Evolutionary conservation across 2,113 vertebrate genomes (phyloP).

Genomic region (Rhodinocichla rosea): DNA sequence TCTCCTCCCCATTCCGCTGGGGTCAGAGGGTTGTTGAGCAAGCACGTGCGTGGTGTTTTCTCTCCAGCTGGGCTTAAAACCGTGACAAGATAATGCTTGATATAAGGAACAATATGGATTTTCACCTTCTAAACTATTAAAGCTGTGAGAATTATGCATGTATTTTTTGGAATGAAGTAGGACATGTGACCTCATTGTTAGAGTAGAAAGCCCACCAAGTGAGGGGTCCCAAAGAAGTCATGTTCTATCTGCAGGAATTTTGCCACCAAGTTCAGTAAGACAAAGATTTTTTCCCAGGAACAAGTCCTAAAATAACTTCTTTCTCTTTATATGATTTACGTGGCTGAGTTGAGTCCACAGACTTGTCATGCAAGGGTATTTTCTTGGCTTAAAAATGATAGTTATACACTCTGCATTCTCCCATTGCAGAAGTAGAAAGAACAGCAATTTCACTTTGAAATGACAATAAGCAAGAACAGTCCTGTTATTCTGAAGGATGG

Average conservation of each 20-base stretch:
- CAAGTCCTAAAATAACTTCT: not conserved
- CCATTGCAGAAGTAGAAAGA: not conserved
- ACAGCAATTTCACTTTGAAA: not conserved
- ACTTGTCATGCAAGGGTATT: not conserved
- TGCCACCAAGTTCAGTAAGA: not conserved
- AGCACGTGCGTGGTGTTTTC: rapidly evolving
- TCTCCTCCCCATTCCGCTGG: not conserved
- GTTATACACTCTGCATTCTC: not conserved
- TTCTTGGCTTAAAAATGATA: not conserved
- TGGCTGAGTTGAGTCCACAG: not conserved
- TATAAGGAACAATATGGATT: not conserved
- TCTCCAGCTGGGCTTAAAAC: not conserved
- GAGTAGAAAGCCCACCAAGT: not conserved
- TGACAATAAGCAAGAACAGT: not conserved
- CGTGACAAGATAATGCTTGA: not conserved
- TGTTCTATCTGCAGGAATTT: not conserved
- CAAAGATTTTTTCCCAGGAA: not conserved
- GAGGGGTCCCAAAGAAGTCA: not conserved
- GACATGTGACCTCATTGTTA: not conserved
- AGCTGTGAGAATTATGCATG: not conserved
- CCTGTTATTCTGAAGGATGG: not conserved
- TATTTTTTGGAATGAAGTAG: not conserved
- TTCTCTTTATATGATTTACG: not conserved
- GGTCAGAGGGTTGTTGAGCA: rapidly evolving
- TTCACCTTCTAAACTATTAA: not conserved